phyloP scores from a whole-genome alignment of 2,113 vertebrate genomes.

The Eurypyga helias region DNA sequence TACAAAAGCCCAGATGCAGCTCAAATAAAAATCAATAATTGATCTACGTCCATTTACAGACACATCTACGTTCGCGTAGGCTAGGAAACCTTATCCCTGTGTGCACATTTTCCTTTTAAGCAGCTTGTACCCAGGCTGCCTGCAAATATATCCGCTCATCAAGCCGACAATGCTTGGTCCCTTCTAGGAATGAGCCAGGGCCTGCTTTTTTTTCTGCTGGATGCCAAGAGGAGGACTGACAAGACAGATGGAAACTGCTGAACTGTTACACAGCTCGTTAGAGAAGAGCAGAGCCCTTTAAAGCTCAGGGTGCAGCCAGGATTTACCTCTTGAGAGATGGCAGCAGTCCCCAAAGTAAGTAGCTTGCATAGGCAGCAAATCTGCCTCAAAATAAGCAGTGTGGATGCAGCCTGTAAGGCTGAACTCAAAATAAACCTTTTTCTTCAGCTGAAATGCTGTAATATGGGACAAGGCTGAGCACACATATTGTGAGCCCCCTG shows the following conservation, averaged over 20 bases:
- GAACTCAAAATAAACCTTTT: neutral
- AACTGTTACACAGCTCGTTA: neutral
- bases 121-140: neutral
- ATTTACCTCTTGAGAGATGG: slow-evolving; percentile 4
- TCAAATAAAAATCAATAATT: slow-evolving; percentile 29
- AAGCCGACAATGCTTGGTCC: neutral
- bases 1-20: neutral
- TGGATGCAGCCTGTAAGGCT: neutral
- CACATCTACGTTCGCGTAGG: neutral
- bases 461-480: neutral
- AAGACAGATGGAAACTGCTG: slow-evolving; percentile 3
- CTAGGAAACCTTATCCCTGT: neutral
- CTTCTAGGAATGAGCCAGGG: slow-evolving; percentile 3
- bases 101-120: neutral
- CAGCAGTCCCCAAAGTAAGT: neutral
- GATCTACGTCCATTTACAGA: slow-evolving; percentile 2
- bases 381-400: neutral
- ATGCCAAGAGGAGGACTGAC: neutral
- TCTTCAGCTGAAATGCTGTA: neutral
- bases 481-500: neutral
- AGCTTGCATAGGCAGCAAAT: neutral
- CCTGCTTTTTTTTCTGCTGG: neutral
- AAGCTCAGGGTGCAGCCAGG: neutral
- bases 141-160: neutral
- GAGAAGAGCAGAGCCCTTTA: neutral